Conservation (phyloP, 2,888 invertebrate species). For the Dynastes tityus region DNA sequence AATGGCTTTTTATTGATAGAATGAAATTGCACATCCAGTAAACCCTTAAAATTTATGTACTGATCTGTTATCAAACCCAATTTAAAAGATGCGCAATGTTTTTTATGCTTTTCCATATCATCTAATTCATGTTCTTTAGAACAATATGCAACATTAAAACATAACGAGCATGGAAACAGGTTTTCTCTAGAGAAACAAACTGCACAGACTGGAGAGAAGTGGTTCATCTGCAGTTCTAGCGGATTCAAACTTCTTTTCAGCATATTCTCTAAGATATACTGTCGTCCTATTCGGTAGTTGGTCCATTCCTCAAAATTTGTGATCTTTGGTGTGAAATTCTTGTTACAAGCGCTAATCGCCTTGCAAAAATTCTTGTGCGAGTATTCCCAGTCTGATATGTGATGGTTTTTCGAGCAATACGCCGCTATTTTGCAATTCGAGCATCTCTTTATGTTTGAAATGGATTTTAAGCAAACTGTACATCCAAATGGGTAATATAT, state of each 20-base stretch:
- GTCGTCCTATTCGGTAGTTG: constrained; percentile 20
- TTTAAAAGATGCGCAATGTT: constrained; percentile 19
- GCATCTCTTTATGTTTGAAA: constrained; percentile 19
- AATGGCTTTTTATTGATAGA: constrained; percentile 8
- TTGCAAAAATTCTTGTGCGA: constrained; percentile 28
- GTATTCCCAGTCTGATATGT: constrained; percentile 20
- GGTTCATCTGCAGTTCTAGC: constrained; percentile 27
- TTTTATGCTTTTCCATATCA: constrained; percentile 12
- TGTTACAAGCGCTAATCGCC: constrained; percentile 6
- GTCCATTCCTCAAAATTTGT: constrained; percentile 33
- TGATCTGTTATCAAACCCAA: constrained; percentile 29
- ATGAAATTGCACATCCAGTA: constrained; percentile 7
- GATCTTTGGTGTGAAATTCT: background rate
- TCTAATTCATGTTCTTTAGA: constrained; percentile 30
- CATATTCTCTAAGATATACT: background rate
- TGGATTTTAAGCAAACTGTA: constrained; percentile 17
- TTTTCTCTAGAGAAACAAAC: constrained; percentile 24
- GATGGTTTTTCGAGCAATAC: constrained; percentile 24
- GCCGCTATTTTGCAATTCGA: constrained; percentile 29
- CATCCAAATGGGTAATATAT: constrained; percentile 36
- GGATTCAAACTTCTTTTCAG: constrained; percentile 15
- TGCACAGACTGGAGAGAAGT: constrained; percentile 30
- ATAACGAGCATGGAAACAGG: constrained; percentile 14
- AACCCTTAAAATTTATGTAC: constrained; percentile 26
- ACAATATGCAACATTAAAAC: constrained; percentile 32